Evolutionary conservation across 2,888 invertebrate genomes (phyloP).

Genomic region (Pinctada fucata): DNA sequence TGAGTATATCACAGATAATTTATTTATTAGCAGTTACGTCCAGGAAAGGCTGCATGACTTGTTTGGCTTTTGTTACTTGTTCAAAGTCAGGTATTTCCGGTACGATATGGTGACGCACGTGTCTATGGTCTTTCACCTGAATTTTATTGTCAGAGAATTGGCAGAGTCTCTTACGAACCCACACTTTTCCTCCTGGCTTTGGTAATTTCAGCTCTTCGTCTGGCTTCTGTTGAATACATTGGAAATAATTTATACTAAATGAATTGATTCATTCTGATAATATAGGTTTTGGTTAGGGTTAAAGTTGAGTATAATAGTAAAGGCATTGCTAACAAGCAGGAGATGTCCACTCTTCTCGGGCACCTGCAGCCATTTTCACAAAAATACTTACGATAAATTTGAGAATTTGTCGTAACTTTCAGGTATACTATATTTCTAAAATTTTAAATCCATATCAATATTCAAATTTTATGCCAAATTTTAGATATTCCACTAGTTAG

Average conservation of each 20-base stretch:
- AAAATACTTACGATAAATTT: too few species aligned
- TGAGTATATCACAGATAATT: too few species aligned
- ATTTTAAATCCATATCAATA: not conserved
- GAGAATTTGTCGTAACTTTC: not conserved
- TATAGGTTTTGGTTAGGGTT: not conserved
- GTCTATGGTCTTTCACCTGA: constrained; percentile 67
- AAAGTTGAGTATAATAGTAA: not conserved
- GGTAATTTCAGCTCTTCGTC: constrained; percentile 48
- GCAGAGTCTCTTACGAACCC: constrained; percentile 63
- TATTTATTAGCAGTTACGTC: not conserved
- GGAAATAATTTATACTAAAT: too few species aligned
- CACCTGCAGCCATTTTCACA: too few species aligned
- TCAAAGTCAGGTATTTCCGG: constrained; percentile 62
- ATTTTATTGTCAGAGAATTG: constrained; percentile 57
- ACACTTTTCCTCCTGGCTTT: constrained; percentile 65
- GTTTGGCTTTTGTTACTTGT: constrained; percentile 49
- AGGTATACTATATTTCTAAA: not conserved
- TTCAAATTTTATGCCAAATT: not conserved
- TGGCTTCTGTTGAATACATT: not conserved
- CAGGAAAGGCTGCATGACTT: constrained; percentile 35
- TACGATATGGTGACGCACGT: constrained; percentile 68
- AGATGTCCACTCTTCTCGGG: too few species aligned
- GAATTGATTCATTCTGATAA: too few species aligned
- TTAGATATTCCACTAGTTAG: too few species aligned
- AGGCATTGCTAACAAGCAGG: not conserved